A percentile compares a stretch with the other conserved stretches of the same genome.
These are phyloP conservation scores for Atherinomorus stipes DNA, from an alignment of 2,113 vertebrate species.

Conservation along the genomic window DNA sequence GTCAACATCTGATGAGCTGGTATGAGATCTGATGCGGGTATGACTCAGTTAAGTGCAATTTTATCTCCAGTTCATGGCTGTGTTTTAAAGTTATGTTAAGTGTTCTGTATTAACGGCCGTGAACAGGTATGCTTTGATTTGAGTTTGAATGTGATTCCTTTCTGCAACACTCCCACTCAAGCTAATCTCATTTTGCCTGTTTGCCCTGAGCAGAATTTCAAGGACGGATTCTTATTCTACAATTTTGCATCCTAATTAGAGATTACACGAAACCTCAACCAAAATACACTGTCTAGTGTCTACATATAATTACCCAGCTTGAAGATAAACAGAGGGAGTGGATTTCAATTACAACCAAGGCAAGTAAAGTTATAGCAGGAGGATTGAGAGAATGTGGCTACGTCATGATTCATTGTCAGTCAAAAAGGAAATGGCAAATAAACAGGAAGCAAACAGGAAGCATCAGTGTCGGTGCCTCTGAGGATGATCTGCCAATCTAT, in stretches of 20 bases:
- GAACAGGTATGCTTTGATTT: slow-evolving; percentile 22
- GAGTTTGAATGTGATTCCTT: slow-evolving; percentile 1
- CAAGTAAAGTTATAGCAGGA: background rate
- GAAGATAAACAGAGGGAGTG: slow-evolving; percentile 29
- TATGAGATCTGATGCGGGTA: slow-evolving; percentile 30
- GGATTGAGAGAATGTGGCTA: background rate
- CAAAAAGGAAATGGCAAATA: slow-evolving; percentile 43
- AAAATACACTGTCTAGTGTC: slow-evolving; percentile 33
- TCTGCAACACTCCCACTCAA: slow-evolving; percentile 24
- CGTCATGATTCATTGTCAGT: slow-evolving; percentile 18
- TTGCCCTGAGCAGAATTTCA: slow-evolving; percentile 4
- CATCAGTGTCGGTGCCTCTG: slow-evolving; percentile 25
- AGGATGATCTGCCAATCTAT: slow-evolving; percentile 5
- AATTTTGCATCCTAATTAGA: slow-evolving; percentile 50
- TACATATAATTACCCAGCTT: slow-evolving; percentile 43
- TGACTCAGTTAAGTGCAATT: slow-evolving; percentile 28
- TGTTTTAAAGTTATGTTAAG: slow-evolving; percentile 9
- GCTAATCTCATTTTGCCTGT: slow-evolving; percentile 1
- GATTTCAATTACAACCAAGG: slow-evolving; percentile 34
- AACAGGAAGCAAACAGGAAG: slow-evolving; percentile 69
- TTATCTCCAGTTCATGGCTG: slow-evolving; percentile 13
- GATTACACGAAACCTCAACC: slow-evolving; percentile 49
- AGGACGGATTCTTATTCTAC: slow-evolving; percentile 17
- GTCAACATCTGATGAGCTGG: slow-evolving; percentile 47
- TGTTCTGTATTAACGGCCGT: background rate